phyloP scores from a whole-genome alignment of 2,797 vertebrate species.

The Ficedula albicollis region DNA sequence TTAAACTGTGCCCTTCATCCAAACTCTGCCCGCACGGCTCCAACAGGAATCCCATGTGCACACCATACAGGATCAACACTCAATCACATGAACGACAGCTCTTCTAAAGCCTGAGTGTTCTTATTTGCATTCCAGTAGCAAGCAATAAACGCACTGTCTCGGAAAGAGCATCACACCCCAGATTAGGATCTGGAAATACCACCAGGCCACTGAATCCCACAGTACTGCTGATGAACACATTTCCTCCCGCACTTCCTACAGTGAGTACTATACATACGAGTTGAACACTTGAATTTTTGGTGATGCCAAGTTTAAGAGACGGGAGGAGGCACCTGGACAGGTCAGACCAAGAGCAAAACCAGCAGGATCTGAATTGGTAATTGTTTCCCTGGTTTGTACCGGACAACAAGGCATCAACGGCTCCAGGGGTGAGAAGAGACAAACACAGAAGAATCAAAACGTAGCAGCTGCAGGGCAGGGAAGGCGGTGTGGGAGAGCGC shows the following conservation, averaged over 20 bases:
- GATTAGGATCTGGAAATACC: not conserved
- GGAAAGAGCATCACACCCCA: not conserved
- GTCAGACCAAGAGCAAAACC: not conserved
- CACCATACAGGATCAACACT: not conserved
- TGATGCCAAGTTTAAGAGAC: not conserved
- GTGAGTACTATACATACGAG: not conserved
- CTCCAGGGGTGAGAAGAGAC: not conserved
- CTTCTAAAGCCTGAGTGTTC: not conserved
- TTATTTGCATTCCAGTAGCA: not conserved
- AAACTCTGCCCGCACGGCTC: not conserved
- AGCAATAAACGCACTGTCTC: not conserved
- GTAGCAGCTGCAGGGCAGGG: not conserved
- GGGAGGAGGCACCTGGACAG: not conserved
- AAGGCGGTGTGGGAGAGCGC: too few relatives aligned
- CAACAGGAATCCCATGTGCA: not conserved
- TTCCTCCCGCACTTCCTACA: not conserved
- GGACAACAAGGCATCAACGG: not conserved
- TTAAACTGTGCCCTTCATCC: not conserved
- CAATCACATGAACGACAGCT: fast-evolving
- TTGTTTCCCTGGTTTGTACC: not conserved
- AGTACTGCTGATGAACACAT: not conserved
- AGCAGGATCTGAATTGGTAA: not conserved
- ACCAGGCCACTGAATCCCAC: not conserved
- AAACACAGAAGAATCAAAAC: not conserved
- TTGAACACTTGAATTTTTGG: not conserved